These are phyloP conservation scores for Bugula neritina DNA, from an alignment of 2,888 invertebrate genomes.

Conservation along the genomic window DNA sequence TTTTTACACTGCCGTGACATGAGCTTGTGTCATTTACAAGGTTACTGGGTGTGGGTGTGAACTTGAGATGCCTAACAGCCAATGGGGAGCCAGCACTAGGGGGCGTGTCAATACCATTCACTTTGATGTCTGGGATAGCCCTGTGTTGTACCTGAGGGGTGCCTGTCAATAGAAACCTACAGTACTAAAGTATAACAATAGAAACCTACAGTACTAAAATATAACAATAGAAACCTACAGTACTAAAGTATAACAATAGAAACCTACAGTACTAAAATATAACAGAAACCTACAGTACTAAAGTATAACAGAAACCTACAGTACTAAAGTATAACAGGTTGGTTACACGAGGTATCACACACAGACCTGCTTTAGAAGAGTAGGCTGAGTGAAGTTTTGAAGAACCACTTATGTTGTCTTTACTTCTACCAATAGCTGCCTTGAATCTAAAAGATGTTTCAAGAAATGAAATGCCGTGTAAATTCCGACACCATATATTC, in stretches of 20 bases:
- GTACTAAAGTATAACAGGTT: no score
- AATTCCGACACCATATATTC: no score
- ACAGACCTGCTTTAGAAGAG: slow-evolving; percentile 14
- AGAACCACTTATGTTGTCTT: background rate
- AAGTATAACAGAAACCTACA: no score
- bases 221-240: no score
- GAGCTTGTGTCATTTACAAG: background rate
- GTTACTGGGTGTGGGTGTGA: slow-evolving; percentile 4
- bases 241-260: no score
- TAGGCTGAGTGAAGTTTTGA: background rate
- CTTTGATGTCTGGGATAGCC: slow-evolving; percentile 8
- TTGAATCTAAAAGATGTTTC: slow-evolving; percentile 1
- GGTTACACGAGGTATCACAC: background rate
- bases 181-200: no score
- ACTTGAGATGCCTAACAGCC: background rate
- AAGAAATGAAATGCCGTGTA: no score
- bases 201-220: no score
- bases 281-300: no score
- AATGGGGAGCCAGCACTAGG: slow-evolving; percentile 9
- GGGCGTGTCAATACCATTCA: slow-evolving; percentile 13
- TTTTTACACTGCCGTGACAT: slow-evolving; percentile 8
- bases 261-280: no score
- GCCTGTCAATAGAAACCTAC: background rate
- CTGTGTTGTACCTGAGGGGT: slow-evolving; percentile 17
- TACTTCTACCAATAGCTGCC: slow-evolving; percentile 16